These are phyloP conservation scores for Anser cygnoides DNA, from an alignment of 2,113 vertebrate species.

Conservation along the genomic window DNA sequence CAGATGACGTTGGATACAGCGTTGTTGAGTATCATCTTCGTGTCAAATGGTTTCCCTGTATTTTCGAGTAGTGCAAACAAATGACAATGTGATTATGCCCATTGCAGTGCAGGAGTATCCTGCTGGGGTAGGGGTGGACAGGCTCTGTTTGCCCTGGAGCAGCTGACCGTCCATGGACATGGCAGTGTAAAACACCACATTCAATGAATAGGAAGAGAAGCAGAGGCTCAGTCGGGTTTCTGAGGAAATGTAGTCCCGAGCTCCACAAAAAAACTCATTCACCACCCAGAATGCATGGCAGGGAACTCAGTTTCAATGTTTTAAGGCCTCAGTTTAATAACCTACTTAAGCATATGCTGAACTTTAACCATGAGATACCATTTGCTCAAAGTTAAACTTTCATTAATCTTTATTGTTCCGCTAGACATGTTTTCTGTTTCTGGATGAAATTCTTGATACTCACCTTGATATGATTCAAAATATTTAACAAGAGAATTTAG, in stretches of 20 bases:
- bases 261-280: not conserved
- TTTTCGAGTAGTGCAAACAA: slow-evolving; percentile 33
- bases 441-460: slow-evolving; percentile 3
- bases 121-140: not conserved
- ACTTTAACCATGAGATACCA: slow-evolving; percentile 22
- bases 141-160: not conserved
- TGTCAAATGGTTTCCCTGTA: slow-evolving; percentile 70
- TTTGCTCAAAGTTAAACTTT: slow-evolving; percentile 23
- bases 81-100: fast-evolving
- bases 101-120: not conserved
- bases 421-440: not conserved
- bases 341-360: not conserved
- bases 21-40: slow-evolving; percentile 57
- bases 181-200: not conserved
- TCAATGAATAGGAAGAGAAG: not conserved
- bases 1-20: slow-evolving; percentile 76
- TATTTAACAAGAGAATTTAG: slow-evolving; percentile 58
- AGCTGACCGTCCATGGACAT: not conserved
- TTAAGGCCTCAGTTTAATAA: slow-evolving; percentile 3
- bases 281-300: not conserved
- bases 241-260: not conserved
- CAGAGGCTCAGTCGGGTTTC: not conserved
- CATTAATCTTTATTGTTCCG: slow-evolving; percentile 28
- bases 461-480: slow-evolving; percentile 66
- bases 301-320: not conserved